Base-by-base conservation (phyloP, 2,888 invertebrate genomes). In the Spodoptera picta region DNA sequence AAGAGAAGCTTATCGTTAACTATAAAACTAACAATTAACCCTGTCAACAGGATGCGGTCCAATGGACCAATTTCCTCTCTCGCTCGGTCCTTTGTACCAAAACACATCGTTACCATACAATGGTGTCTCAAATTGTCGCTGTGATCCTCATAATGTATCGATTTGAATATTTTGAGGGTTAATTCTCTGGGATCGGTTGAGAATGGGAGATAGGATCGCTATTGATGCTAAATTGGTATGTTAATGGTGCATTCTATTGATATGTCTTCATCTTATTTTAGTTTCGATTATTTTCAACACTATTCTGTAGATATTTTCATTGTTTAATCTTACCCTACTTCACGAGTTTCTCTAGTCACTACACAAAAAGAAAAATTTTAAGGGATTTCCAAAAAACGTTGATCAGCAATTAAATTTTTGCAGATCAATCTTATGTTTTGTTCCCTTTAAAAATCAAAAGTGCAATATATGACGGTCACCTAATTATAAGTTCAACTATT, bases 101-200 rank as follows among this genome's bases (percentile, higher is more conserved):
- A 85, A 87, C 82, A 82, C 75, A 75, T 77, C 72, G 73, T 84
- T 87, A 85, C 74, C 87, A 88, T 87, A 88, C 88, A 88, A 88
- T 88, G 82, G 80, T 57, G 52, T 46, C 58, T 74, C 79, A 83
- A 83, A 87, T 86, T 83, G 84, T 80, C 65, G 60, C 69, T 60
- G 49, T 75, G 79, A 79, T 84, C 84, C 79, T 60, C 65, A 58
- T 73, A 74, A 77, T 79, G 69, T 82, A 82, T 82, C 76, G 79
- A 78, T 85, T 83, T 82, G 77, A 84, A 85, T 84, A 82, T 66
- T 75, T 79, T 77, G 67, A 72, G 77, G 70, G 78, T 75, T 77
- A 74, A 78, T 75, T 81, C 75, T 73, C 46, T 61, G 53, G 57
- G 69, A 52, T 55, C 27, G 23, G 65, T 55, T 51, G 45, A 65